Base-by-base conservation (phyloP, 2,888 invertebrate species). In the Drosophila sordidula region DNA sequence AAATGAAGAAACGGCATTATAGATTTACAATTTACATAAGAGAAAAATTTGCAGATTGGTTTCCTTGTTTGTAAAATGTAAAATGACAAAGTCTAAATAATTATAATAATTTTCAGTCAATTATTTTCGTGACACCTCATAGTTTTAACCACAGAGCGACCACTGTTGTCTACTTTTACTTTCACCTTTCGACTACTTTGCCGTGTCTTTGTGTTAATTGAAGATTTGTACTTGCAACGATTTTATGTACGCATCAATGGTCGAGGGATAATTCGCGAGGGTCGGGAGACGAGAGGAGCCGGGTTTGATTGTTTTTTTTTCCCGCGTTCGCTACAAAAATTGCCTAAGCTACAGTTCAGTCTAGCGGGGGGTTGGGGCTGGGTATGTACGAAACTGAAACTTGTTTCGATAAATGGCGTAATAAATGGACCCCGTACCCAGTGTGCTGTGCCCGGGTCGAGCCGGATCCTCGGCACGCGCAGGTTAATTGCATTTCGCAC, bases 401-500 rank as follows among this genome's bases (percentile, higher is more conserved):
- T 75, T 75, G 49, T 29, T 59, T 65, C 76, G 58, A 75, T 76
- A 78, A 78, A 76, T 78, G 70, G 59, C 54, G 79, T 79, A 77
- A 77, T 77, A 79, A 76, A 77, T 78, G 76, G 38, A 66, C 56
- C 57, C 62, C 58, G 68, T 8, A 8, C 29, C 2, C 32, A 54
- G 47, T 18, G 54, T 6, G 6, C 6, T 26, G 36, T 56, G 51
- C 22, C 56, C 42, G 44, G 50, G 41, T 57, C 55, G 49, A 18
- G 34, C 45, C 56, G 65, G 59, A 68, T 73, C 46, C 75, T 38
- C 47, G 87, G 78, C 85, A 81, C 88, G 88, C 88, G 82, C 85
- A 75, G 78, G 82, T 85, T 82, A 87, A 82, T 82, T 87, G 81
- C 86, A 78, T 87, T 82, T 81, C 81, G 77, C 77, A 77, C 68